phyloP scores from a whole-genome alignment of 2,888 invertebrate species.

The Polymixis flavicincta region DNA sequence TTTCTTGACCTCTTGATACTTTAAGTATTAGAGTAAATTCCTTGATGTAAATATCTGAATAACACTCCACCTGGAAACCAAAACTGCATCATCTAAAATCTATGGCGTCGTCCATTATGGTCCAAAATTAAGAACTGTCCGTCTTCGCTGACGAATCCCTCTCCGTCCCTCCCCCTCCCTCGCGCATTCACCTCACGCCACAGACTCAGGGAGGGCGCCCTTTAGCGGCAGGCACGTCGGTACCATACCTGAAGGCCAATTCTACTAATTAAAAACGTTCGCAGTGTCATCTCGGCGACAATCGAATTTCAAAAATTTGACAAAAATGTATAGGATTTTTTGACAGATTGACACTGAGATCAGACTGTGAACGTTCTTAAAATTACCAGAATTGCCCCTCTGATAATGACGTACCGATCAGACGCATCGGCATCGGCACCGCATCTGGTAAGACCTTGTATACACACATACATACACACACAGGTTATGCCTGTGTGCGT shows the following conservation, averaged over 20 bases:
- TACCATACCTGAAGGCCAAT: constrained; percentile 52
- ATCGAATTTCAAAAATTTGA: no score
- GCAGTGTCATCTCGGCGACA: no score
- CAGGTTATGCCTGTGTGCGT: background rate
- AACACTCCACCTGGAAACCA: background rate
- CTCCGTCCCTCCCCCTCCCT: background rate
- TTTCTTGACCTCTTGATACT: background rate
- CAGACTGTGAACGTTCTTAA: no score
- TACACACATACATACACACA: constrained; percentile 7
- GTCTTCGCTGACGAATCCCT: constrained; percentile 30
- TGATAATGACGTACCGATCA: constrained; percentile 55
- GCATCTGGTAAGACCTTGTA: constrained; percentile 49
- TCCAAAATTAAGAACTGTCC: constrained; percentile 50
- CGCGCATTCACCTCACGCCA: background rate
- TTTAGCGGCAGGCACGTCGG: constrained; percentile 34
- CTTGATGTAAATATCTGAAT: background rate
- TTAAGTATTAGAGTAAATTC: background rate
- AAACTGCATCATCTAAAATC: constrained; percentile 24
- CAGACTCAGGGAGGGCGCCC: constrained; percentile 17
- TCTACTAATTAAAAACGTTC: no score
- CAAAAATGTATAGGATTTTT: no score
- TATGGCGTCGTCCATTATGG: constrained; percentile 9
- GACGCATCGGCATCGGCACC: constrained; percentile 45
- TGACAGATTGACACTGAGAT: no score
- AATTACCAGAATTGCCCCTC: no score